Evolutionary conservation across 2,888 invertebrate genomes (phyloP), one percentile per base, ranked within the genome.

Genomic region (Anoncus sp.): DNA sequence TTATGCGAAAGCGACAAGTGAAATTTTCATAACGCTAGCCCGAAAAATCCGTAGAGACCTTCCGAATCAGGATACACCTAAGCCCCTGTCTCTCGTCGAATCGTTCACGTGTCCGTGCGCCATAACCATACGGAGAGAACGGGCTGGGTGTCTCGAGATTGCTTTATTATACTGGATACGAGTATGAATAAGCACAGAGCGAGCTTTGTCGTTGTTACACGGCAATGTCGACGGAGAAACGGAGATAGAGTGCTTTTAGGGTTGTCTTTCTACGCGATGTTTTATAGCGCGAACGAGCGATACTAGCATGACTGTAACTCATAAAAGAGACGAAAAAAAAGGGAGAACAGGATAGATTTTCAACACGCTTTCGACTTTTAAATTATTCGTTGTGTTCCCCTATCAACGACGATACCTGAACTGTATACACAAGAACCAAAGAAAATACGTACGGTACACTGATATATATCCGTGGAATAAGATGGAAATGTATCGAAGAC

Each of bases 131-230:
- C 14, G 18, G 24, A 51, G 24, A 67, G 16, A 53, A 55, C 38
- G 43, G 49, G 12, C 63, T 43, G 60, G 66, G 78, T 78, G 71
- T 75, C 71, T 51, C 49, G 63, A 67, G 75, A 78, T 78, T 78
- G 75, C 78, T 78, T 78, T 78, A 78, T 78, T 78, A 78, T 72
- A 75, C 67, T 10, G 55, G n/a, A 24, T 12, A 38, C 47, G 60
- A 65, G 55, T 60, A 71, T 62, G 78, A 75, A 66, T 59, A 66
- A 51, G 16, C 38, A 47, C 62, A 27, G 18, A 43, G 43, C 35
- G n/a, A 66, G 65, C 43, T 45, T 47, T 12, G 35, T 55, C 35
- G 35, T 35, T 31, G 31, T 20, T 35, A 35, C 16, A 49, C 38
- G 16, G 35, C 40, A 18, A 38, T n/a, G 27, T 45, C 49, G 31